These are phyloP conservation scores for Xylota sylvarum DNA, from an alignment of 2,888 invertebrate species.

Conservation along the genomic window DNA sequence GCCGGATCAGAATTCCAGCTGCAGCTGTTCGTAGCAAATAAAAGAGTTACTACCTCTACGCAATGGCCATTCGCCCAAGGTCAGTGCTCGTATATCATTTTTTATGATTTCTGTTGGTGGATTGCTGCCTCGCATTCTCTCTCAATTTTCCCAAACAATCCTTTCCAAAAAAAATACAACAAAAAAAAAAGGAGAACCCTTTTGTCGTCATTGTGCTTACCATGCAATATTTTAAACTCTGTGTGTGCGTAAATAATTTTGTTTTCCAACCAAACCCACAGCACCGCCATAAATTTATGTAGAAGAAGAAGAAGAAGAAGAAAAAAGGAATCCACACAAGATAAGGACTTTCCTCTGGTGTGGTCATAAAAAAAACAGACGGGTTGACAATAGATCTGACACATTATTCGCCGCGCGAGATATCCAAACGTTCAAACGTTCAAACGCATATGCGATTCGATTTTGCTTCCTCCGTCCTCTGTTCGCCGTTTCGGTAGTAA, in stretches of 20 bases:
- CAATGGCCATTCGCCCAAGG: conserved; percentile 72
- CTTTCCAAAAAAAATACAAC: conserved; percentile 22
- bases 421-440: conserved; percentile 35
- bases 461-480: conserved; percentile 53
- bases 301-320: conserved; percentile 30
- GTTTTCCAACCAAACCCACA: conserved; percentile 75
- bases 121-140: conserved; percentile 25
- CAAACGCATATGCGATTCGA: conserved; percentile 60
- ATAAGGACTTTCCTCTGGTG: conserved; percentile 72
- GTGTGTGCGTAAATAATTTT: conserved; percentile 76
- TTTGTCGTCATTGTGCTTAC: conserved; percentile 68
- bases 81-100: conserved; percentile 75
- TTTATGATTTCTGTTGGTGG: conserved; percentile 63
- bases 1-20: conserved; percentile 6
- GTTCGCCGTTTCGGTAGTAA: conserved; percentile 45
- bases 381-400: conserved; percentile 70
- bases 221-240: conserved; percentile 74
- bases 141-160: conserved; percentile 52
- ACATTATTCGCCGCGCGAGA: conserved; percentile 59
- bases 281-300: conserved; percentile 66
- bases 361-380: conserved; percentile 72
- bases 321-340: conserved; percentile 49
- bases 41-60: conserved; percentile 57
- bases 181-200: conserved; percentile 57
- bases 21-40: conserved; percentile 60